Evolutionary conservation across 2,113 vertebrate genomes (phyloP).

Genomic region (Gracilinanus agilis): DNA sequence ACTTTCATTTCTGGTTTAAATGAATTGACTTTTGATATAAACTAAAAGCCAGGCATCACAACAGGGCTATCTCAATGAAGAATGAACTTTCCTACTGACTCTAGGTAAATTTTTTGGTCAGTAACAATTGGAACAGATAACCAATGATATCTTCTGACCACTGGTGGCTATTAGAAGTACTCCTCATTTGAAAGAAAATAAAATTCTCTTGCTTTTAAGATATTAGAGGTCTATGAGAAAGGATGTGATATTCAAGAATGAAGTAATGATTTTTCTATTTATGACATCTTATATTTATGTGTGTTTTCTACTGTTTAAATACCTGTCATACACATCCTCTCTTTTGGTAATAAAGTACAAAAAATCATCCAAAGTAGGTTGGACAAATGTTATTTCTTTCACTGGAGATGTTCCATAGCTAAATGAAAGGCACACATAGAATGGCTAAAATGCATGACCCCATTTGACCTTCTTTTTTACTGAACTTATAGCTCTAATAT

Average conservation of each 20-base stretch:
- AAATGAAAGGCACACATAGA: neutral
- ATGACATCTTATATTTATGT: neutral
- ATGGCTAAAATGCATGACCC: neutral
- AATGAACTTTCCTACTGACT: neutral
- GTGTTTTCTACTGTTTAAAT: neutral
- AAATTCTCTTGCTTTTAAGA: neutral
- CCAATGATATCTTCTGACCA: too few relatives aligned
- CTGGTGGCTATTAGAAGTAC: neutral
- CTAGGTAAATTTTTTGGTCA: neutral
- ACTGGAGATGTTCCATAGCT: neutral
- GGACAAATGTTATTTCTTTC: neutral
- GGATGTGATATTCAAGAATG: neutral
- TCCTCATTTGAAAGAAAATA: neutral
- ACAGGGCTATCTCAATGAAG: neutral
- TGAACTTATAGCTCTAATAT: neutral
- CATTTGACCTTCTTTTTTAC: neutral
- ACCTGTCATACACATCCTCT: neutral
- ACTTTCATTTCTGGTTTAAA: neutral
- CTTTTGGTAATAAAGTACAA: neutral
- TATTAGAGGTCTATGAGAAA: neutral
- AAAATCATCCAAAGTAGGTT: neutral
- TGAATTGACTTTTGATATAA: neutral
- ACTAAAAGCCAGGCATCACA: neutral
- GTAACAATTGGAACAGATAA: neutral
- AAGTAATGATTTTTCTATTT: neutral